Evolutionary conservation across 2,797 vertebrate genomes (phyloP).

Genomic region (Poeciliopsis infans): DNA sequence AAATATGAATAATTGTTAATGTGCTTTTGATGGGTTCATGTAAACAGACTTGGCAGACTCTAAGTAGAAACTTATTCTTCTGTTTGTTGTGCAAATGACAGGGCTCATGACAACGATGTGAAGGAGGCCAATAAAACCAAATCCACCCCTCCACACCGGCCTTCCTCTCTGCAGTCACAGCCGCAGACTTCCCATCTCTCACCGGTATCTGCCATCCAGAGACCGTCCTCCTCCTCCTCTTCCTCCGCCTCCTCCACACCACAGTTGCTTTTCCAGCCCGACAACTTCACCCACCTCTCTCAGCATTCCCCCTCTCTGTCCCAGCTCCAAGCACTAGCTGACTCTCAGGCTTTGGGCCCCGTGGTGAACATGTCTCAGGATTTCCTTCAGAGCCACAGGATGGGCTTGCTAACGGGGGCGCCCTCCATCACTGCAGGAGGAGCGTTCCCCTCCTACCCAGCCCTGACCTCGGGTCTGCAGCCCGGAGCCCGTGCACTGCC

Average conservation of each 20-base stretch:
- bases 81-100: conserved; percentile 51
- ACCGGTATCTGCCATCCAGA: conserved; percentile 69
- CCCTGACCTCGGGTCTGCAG: conserved; percentile 73
- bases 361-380: conserved; percentile 83
- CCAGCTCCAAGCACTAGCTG: conserved; percentile 82
- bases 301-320: conserved; percentile 78
- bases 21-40: conserved; percentile 9
- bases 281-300: conserved; percentile 77
- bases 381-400: conserved; percentile 83
- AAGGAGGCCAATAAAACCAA: conserved; percentile 87
- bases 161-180: conserved; percentile 73
- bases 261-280: conserved; percentile 86
- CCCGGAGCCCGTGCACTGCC: conserved; percentile 73
- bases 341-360: conserved; percentile 84
- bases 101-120: conserved; percentile 87
- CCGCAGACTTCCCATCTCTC: conserved; percentile 71
- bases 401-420: conserved; percentile 73
- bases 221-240: conserved; percentile 59
- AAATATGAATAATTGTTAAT: neutral
- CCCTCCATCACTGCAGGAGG: conserved; percentile 59
- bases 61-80: neutral
- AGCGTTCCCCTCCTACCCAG: conserved; percentile 72
- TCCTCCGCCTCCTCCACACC: conserved; percentile 72
- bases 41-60: neutral
- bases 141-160: conserved; percentile 78